Base-by-base conservation (phyloP, 2,113 vertebrate species). In the Acanthochromis polyacanthus region DNA sequence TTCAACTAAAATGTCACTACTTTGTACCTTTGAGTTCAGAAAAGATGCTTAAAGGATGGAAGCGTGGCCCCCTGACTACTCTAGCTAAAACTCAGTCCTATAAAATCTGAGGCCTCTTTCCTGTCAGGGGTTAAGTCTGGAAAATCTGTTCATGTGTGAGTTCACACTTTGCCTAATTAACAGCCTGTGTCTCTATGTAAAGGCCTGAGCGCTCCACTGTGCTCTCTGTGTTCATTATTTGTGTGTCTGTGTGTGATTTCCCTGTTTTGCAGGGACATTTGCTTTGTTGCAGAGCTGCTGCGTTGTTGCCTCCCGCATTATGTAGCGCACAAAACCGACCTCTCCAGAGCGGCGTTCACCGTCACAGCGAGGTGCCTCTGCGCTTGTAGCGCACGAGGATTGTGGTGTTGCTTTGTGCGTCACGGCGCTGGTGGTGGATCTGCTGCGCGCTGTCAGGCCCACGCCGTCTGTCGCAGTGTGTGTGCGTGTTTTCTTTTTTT, bases 371-470 rank as follows among this genome's bases (percentile, higher is more conserved):
- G 63, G 67, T 59, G 80, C 81, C 71, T 60, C 71, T 55, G 75
- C 28, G 19, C 65, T 77, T 12, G 6, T 22, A 14, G 45, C 28
- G 0, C 9, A 19, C 32, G 59, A 80, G 65, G 66, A 46, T 62
- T 61, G 75, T 30, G 62, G 70, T 10, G 48, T 67, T 75, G 70
- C 46, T 66, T 68, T 62, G 74, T 77, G 71, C 36, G 28, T 78
- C 73, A 75, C 45, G n/a, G 52, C 2, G 20, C 72, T 16, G 78
- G 23, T 59, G 64, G 55, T 69, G 70, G 63, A 75, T 69, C 25
- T 70, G 78, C 79, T 65, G 84, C 60, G 52, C 57, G 75, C 69
- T 75, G 85, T 72, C 83, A 66, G 77, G 75, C 69, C 28, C 81
- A 52, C 30, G 48, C 80, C 69, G 83, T 78, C 83, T 89, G 83